Evolutionary conservation across 2,113 vertebrate species (phyloP).

Genomic region (Ophiodon elongatus): DNA sequence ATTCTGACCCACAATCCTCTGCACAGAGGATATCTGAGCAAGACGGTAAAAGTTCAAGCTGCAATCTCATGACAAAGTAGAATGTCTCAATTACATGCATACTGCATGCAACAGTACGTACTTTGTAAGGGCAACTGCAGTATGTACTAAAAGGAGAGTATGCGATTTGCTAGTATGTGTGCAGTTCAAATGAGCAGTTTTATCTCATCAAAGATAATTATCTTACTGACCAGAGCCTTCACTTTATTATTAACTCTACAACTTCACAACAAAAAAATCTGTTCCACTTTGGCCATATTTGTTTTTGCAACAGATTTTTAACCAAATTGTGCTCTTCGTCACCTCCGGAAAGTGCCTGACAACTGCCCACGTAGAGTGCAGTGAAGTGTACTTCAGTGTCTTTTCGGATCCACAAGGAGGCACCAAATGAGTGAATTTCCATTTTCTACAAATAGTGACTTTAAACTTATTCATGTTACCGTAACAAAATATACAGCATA

Average conservation of each 20-base stretch:
- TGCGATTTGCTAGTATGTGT: not conserved
- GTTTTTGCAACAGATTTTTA: not conserved
- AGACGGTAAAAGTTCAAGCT: not conserved
- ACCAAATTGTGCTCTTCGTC: not conserved
- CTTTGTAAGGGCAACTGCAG: not conserved
- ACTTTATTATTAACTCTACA: not conserved
- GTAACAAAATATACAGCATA: not conserved
- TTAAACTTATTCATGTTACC: not conserved
- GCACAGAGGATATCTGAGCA: not conserved
- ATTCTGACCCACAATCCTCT: not conserved
- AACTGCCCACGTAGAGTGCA: not conserved
- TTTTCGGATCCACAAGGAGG: conserved; percentile 17
- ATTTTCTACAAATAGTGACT: not conserved
- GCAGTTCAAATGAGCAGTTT: not conserved
- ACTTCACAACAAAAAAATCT: not conserved
- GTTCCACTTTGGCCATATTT: not conserved
- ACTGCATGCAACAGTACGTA: not conserved
- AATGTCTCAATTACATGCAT: not conserved
- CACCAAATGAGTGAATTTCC: not conserved
- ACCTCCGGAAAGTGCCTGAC: not conserved
- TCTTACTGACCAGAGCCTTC: not conserved
- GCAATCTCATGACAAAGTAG: not conserved
- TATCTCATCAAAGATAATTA: not conserved
- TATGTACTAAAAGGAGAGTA: not conserved
- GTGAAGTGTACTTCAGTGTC: not conserved